phyloP scores from a whole-genome alignment of 2,113 vertebrate genomes.

The Grallaria varia region DNA sequence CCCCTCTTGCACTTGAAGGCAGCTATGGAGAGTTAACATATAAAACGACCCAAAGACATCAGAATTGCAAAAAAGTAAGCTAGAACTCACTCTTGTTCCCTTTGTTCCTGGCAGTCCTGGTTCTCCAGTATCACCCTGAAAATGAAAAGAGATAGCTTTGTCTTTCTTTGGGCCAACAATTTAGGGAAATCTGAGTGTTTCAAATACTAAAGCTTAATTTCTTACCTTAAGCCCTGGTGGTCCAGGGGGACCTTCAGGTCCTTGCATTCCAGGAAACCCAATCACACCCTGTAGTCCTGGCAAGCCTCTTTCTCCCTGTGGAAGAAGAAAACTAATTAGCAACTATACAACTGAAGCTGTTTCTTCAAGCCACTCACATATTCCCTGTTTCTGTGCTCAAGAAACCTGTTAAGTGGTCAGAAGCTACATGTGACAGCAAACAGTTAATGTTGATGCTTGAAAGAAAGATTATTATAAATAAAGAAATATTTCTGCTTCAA shows the following conservation, averaged over 20 bases:
- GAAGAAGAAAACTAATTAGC: constrained; percentile 3
- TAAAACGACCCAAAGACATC: neutral
- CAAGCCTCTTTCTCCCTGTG: constrained; percentile 89
- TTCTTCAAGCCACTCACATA: neutral
- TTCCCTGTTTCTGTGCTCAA: neutral
- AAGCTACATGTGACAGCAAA: neutral
- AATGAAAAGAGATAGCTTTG: constrained; percentile 6
- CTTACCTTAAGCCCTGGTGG: constrained; percentile 87
- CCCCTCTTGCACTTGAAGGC: neutral
- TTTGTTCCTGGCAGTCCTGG: constrained; percentile 86
- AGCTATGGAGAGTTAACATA: neutral
- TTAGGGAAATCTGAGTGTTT: neutral
- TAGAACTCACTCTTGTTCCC: constrained; percentile 88
- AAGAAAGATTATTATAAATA: neutral
- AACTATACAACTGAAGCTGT: neutral
- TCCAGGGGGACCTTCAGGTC: constrained; percentile 89
- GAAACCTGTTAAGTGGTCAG: neutral
- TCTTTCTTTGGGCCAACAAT: neutral
- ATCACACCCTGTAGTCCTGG: constrained; percentile 90
- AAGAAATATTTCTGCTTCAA: neutral
- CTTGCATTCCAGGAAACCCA: constrained; percentile 95
- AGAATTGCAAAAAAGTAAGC: neutral
- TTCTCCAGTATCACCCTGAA: constrained; percentile 88
- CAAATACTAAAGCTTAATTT: neutral
- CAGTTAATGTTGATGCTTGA: neutral